These are phyloP conservation scores for Argyrosomus japonicus DNA, from an alignment of 2,113 vertebrate species.

Conservation along the genomic window DNA sequence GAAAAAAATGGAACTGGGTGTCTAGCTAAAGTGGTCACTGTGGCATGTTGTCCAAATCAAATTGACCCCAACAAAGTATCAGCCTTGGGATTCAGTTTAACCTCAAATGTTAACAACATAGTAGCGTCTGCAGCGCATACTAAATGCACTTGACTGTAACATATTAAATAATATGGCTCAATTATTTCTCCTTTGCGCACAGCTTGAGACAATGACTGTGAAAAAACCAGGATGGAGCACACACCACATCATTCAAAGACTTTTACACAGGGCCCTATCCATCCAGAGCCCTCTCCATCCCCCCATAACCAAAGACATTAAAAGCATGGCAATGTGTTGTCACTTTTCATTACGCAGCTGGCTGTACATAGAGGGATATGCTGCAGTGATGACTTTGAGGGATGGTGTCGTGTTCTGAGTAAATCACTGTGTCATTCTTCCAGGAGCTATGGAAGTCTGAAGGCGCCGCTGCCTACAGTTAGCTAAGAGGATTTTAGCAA, in stretches of 20 bases:
- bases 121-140: neutral
- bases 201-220: conserved; percentile 39
- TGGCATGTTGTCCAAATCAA: conserved; percentile 42
- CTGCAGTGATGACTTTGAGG: conserved; percentile 72
- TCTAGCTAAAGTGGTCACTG: neutral
- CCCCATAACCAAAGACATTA: conserved; percentile 74
- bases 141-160: conserved; percentile 24
- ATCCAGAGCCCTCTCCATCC: conserved; percentile 39
- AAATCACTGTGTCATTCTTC: conserved; percentile 71
- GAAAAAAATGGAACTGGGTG: conserved; percentile 20
- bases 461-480: conserved; percentile 43
- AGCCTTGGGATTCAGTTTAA: conserved; percentile 8
- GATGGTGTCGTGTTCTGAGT: conserved; percentile 65
- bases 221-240: conserved; percentile 37
- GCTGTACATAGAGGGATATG: conserved; percentile 60
- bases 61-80: conserved; percentile 25
- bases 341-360: conserved; percentile 80
- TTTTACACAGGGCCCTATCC: conserved; percentile 34
- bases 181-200: conserved; percentile 33
- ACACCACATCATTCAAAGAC: conserved; percentile 42
- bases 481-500: conserved; percentile 68
- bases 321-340: conserved; percentile 73
- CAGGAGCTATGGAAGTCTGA: conserved; percentile 40
- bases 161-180: conserved; percentile 38
- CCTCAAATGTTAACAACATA: conserved; percentile 4